Evolutionary conservation across 1,140 invertebrate species (phyloP), one percentile per base, ranked within the genome.

Genomic region (Calosoma granatense): DNA sequence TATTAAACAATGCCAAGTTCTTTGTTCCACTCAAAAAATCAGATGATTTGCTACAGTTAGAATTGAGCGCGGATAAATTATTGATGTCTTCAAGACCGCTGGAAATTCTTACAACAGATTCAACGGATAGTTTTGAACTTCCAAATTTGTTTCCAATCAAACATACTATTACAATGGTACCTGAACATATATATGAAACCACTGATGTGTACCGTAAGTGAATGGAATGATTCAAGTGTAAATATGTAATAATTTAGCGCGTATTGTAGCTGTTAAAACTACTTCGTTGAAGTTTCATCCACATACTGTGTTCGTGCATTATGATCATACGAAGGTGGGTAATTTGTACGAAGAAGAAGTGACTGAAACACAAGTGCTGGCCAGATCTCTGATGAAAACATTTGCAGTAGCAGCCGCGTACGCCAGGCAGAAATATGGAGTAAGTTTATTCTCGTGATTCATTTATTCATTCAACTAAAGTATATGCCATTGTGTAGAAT

Each of bases 221-320:
- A 20, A 23, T 51, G 58, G 15, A 30, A 22, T 58, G 47, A 57
- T 19, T 51, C 20, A 60, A 15, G 15, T 39, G 2, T 56, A 2
- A 60, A 20, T 43, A 41, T 55, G 4, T 51, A 51, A 14, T 56
- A 22, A 22, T 41, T 53, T 51, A 60, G 62, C n/a, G n/a, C 59
- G 15, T 59, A 58, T 75, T 78, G 62, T 61, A 87, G 85, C 84
- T 36, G 69, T 87, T 54, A 63, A 69, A 14, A 63, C 67, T 47
- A 72, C 61, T 51, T 64, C 75, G 1, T 62, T 36, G 19, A 70
- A 70, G 51, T 77, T 70, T 9, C 75, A 83, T 65, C 78, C 83
- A 4, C 90, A 94, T 61, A 92, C 89, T 43, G 75, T 89, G 20
- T 82, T 90, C 67, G 64, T 86, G 43, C 79, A 83, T 65, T 83